Conservation (phyloP, 2,888 invertebrate species). For the Leptopilina drosophilae region DNA sequence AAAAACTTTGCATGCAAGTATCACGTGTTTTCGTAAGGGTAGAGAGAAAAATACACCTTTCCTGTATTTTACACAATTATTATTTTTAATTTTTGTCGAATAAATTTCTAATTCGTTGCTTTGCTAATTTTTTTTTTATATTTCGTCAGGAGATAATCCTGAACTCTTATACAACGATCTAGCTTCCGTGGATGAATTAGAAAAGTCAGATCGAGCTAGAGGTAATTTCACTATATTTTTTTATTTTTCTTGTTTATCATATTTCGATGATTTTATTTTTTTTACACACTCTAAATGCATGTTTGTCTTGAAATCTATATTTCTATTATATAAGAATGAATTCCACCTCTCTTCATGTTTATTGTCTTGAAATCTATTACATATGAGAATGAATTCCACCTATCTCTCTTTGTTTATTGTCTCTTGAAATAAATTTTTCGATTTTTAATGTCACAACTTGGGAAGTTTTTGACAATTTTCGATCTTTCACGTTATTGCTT, state of each 20-base stretch:
- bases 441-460: neutral
- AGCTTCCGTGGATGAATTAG: conserved; percentile 75
- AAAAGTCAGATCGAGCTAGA: conserved; percentile 67
- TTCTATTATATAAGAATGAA: neutral
- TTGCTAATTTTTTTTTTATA: conserved; percentile 45
- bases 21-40: no score
- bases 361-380: neutral
- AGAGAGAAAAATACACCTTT: no score
- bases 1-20: no score
- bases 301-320: neutral
- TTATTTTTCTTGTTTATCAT: conserved; percentile 11
- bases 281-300: neutral
- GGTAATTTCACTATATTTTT: conserved; percentile 65
- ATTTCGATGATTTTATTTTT: no score
- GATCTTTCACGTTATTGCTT: neutral
- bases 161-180: conserved; percentile 80
- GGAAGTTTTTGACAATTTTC: neutral
- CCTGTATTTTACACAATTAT: no score
- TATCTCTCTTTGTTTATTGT: neutral
- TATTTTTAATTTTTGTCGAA: no score
- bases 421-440: neutral
- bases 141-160: conserved; percentile 79
- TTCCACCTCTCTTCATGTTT: no score
- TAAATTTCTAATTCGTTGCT: conserved; percentile 42
- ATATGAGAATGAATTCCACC: neutral